phyloP scores from a whole-genome alignment of 2,888 invertebrate genomes.

The Epinotia bilunana region DNA sequence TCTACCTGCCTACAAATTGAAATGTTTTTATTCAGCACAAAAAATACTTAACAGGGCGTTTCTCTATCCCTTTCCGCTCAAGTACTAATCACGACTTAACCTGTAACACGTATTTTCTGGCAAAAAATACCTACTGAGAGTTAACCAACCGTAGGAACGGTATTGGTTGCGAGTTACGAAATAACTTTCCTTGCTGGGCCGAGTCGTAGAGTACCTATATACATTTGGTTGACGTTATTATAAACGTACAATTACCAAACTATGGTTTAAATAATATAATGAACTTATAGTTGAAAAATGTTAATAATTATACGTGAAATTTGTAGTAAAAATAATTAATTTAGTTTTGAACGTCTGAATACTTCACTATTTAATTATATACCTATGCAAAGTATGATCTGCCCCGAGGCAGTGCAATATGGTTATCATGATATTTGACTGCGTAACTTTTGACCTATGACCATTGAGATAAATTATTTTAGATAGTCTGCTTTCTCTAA shows the following conservation, averaged over 20 bases:
- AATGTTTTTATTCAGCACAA: not conserved
- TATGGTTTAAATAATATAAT: no score
- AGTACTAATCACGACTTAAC: slow-evolving; percentile 38
- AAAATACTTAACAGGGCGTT: slow-evolving; percentile 5
- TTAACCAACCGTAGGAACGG: slow-evolving; percentile 40
- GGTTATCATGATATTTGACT: slow-evolving; percentile 15
- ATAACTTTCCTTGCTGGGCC: slow-evolving; percentile 33
- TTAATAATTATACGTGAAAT: no score
- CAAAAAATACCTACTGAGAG: slow-evolving; percentile 31
- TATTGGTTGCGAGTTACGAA: slow-evolving; percentile 25
- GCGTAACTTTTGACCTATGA: slow-evolving; percentile 26
- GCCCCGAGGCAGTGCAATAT: slow-evolving; percentile 10
- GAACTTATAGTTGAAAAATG: no score
- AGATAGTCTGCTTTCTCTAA: slow-evolving; percentile 11
- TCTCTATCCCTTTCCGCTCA: slow-evolving; percentile 27
- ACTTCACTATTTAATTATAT: no score
- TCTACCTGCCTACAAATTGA: not conserved
- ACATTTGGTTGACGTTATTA: no score
- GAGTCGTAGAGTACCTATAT: not conserved
- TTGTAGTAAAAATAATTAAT: no score
- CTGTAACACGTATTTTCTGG: slow-evolving; percentile 22
- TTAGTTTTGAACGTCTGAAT: no score
- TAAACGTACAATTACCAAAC: no score
- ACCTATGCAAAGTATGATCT: no score
- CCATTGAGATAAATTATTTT: slow-evolving; percentile 21